phyloP scores from a whole-genome alignment of 1,140 invertebrate genomes.

The Carcinoscorpius rotundicauda region DNA sequence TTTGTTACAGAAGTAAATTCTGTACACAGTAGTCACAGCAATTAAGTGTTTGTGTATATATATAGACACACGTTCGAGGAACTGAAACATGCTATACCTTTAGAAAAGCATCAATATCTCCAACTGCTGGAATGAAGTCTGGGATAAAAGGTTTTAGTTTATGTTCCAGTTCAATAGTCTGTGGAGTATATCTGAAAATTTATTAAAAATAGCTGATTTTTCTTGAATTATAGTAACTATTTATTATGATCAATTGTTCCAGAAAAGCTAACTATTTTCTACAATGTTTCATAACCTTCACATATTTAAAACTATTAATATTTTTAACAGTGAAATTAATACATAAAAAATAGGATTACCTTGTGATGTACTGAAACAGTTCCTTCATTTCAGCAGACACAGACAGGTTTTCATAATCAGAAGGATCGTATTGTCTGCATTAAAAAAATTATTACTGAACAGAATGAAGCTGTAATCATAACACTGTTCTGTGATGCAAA shows the following conservation, averaged over 20 bases:
- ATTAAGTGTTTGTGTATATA: constrained; percentile 20
- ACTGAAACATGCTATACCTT: constrained; percentile 43
- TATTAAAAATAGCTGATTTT: constrained; percentile 6
- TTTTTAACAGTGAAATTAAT: neutral
- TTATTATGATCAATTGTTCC: neutral
- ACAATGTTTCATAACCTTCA: neutral
- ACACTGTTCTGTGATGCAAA: too few relatives aligned
- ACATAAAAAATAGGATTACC: constrained; percentile 40
- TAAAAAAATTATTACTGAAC: constrained; percentile 10
- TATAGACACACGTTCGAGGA: too few relatives aligned
- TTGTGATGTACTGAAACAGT: constrained; percentile 82
- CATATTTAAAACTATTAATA: neutral
- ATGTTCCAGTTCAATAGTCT: constrained; percentile 77
- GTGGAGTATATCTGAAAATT: constrained; percentile 67
- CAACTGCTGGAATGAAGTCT: constrained; percentile 93
- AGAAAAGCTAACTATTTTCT: neutral
- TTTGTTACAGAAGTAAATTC: neutral
- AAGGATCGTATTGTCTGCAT: constrained; percentile 63
- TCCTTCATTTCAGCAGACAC: constrained; percentile 79
- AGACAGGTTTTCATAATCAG: constrained; percentile 67
- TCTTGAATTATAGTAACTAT: constrained; percentile 1
- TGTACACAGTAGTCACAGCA: constrained; percentile 13
- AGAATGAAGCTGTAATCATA: too few relatives aligned
- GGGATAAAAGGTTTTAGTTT: constrained; percentile 90
- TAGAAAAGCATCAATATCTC: constrained; percentile 95